Percentiles rank a stretch among this genome's conserved stretches.
phyloP scores from a whole-genome alignment of 2,888 invertebrate species.

The Cataglyphis livida region DNA sequence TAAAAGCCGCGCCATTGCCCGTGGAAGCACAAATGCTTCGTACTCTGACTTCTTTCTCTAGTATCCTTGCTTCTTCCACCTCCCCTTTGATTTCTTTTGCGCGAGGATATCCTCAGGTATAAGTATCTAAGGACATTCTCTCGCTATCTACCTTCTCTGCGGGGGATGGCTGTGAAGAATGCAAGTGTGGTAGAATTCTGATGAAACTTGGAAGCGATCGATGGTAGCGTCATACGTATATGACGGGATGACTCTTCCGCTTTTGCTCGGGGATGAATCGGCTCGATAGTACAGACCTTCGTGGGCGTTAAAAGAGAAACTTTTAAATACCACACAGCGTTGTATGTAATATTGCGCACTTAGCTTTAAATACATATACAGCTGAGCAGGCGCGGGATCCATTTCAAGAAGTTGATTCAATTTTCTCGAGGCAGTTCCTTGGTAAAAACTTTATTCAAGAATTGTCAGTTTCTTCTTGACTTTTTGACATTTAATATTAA shows the following conservation, averaged over 20 bases:
- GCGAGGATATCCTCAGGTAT: not conserved
- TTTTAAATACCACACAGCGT: not conserved
- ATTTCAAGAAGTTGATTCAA: not conserved
- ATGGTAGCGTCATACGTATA: not conserved
- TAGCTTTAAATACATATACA: not conserved
- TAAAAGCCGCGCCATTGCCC: conserved; percentile 57
- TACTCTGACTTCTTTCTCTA: not conserved
- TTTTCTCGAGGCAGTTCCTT: not conserved
- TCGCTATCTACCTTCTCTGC: not conserved
- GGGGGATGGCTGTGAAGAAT: not conserved
- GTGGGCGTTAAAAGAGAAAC: not conserved
- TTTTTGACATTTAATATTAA: not conserved
- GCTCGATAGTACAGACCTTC: not conserved
- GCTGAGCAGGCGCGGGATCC: not conserved
- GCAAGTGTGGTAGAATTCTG: not conserved
- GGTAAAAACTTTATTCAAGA: not conserved
- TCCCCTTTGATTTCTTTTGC: not conserved
- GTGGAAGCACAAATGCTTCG: not conserved
- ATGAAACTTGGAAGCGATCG: conserved; percentile 24
- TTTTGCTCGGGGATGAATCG: not conserved
- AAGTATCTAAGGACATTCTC: not conserved
- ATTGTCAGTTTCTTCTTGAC: not conserved
- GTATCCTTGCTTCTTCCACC: not conserved
- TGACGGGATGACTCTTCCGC: not conserved
- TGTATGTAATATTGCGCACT: not conserved